phyloP scores from a whole-genome alignment of 2,888 invertebrate genomes.

The Philonicus albiceps region DNA sequence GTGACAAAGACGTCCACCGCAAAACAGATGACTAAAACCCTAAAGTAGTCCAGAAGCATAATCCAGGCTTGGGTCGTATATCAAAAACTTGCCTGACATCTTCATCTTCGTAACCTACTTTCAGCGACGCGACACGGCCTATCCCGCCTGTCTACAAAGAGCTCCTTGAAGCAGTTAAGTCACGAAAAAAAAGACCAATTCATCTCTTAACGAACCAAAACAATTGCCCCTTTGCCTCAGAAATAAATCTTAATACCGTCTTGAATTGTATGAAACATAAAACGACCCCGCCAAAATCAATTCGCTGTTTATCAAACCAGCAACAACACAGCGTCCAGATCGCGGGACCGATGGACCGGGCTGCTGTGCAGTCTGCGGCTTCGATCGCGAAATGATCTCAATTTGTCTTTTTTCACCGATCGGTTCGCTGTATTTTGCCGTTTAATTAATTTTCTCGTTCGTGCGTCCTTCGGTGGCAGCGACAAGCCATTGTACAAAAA shows the following conservation, averaged over 20 bases:
- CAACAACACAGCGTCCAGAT: neutral
- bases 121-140: neutral
- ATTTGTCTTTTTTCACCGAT: neutral
- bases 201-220: neutral
- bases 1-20: neutral
- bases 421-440: neutral
- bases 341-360: neutral
- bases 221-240: neutral
- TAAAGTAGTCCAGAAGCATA: neutral
- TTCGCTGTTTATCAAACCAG: neutral
- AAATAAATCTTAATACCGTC: neutral
- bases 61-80: neutral
- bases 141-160: neutral
- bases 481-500: neutral
- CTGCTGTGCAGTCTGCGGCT: neutral
- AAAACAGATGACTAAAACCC: neutral
- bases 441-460: neutral
- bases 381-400: neutral
- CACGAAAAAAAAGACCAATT: neutral
- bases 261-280: neutral
- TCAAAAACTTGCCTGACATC: neutral
- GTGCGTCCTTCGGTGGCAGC: neutral
- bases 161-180: neutral
- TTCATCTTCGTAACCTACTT: neutral
- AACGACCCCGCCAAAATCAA: neutral